Base-by-base conservation (phyloP, 2,113 vertebrate species). In the Syrrhaptes paradoxus region DNA sequence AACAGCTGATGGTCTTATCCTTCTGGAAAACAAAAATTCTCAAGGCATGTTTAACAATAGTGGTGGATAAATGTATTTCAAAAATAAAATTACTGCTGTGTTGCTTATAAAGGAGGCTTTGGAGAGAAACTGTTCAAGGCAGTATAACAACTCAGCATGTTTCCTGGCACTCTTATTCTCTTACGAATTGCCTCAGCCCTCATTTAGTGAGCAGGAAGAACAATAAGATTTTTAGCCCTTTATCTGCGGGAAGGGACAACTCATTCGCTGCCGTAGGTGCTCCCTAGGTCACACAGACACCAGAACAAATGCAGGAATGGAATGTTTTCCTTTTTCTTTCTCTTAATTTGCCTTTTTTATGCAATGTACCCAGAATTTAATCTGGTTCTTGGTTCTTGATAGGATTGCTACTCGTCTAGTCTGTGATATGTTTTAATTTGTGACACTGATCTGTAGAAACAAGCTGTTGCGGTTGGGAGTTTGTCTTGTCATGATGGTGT, bases 11-110 rank as follows among this genome's bases (percentile, higher is more conserved):
- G 79, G 94, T 96, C 72, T 92, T 80, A 66, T 94, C 86, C 77
- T 93, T 93, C 90, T 34, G 87, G 90, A 96, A 97, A 95, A 96
- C 29, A 93, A 61, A 94, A 90, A 76, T 90, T 94, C 92, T 93
- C 79, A 36, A 87, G 78, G 59, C 91, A 66, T 32, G 5, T 94
- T 96, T 94, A 85, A 80, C 77, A 87, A 62, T 55, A 76, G 79
- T 18, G 32, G 62, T 87, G 90, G 79, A 73, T 94, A 96, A 97
- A 97, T 80, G 71, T 38, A 24, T 89, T 79, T 93, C 57, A 73
- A 71, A 76, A 91, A 66, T 92, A 3, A 66, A 93, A 67, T 83
- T 83, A 54, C 38, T 73, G 46, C 85, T 51, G 21, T 4, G 38
- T 88, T 58, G 84, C 92, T 84, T 73, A 5, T 55, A 73, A 86